A percentile compares a stretch with the other conserved stretches of the same genome.
phyloP scores from a whole-genome alignment of 2,797 vertebrate species.

The Lacerta viridis region DNA sequence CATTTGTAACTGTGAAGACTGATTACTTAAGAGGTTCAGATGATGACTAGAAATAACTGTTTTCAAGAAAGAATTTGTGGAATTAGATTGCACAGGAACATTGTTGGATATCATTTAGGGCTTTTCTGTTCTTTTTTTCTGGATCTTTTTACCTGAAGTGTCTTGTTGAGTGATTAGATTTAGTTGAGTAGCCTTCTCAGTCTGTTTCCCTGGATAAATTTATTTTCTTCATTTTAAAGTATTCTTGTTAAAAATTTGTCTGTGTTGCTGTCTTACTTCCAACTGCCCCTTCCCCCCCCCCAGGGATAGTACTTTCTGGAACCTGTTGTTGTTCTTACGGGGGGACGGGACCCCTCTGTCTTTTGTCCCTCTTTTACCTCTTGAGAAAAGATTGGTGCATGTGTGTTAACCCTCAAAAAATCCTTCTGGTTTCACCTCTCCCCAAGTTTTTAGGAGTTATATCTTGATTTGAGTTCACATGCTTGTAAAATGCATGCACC shows the following conservation, averaged over 20 bases:
- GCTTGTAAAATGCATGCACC: too few species aligned
- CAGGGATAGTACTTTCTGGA: not conserved
- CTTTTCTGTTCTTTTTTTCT: not conserved
- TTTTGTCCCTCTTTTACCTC: not conserved
- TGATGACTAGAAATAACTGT: not conserved
- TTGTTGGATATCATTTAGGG: not conserved
- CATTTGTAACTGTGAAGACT: not conserved
- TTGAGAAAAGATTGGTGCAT: not conserved
- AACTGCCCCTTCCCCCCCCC: not conserved
- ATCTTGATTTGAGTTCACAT: too few species aligned
- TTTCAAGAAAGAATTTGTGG: not conserved
- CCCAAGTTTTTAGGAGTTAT: too few species aligned
- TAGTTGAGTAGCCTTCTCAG: not conserved
- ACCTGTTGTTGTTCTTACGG: not conserved
- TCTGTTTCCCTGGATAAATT: not conserved
- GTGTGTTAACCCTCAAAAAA: too few species aligned
- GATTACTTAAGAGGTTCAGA: not conserved
- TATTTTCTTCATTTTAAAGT: not conserved
- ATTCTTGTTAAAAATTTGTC: not conserved
- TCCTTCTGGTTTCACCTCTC: too few species aligned
- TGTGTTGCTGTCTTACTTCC: not conserved
- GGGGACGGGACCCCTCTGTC: too few species aligned
- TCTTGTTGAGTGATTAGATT: not conserved
- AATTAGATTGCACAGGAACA: not conserved
- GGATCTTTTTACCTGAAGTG: not conserved